These are phyloP conservation scores for Austrofundulus limnaeus DNA, from an alignment of 2,113 vertebrate genomes.

Conservation along the genomic window DNA sequence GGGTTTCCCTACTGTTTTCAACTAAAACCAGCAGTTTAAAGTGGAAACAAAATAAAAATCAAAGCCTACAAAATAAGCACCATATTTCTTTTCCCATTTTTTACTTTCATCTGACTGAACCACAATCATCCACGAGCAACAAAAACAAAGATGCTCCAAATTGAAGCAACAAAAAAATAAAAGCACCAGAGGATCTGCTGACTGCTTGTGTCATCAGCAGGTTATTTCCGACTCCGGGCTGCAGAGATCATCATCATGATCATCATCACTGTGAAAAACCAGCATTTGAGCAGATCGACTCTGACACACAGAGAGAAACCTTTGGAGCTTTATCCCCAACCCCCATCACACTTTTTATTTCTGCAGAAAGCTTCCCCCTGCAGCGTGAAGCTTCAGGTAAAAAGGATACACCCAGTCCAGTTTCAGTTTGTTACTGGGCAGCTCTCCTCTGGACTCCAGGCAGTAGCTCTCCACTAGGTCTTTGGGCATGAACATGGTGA, in stretches of 20 bases:
- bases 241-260: slow-evolving; percentile 30
- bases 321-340: too few relatives aligned
- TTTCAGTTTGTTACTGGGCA: slow-evolving; percentile 91
- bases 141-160: slow-evolving; percentile 19
- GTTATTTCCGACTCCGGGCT: slow-evolving; percentile 42
- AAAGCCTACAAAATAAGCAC: background rate
- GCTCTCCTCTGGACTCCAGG: slow-evolving; percentile 90
- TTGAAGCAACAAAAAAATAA: slow-evolving; percentile 31
- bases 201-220: slow-evolving; percentile 35
- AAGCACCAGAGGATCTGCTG: slow-evolving; percentile 49
- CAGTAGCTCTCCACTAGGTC: slow-evolving; percentile 92
- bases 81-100: slow-evolving; percentile 4
- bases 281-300: slow-evolving; percentile 42
- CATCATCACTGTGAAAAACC: slow-evolving; percentile 15
- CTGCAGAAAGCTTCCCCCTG: too few relatives aligned
- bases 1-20: too few relatives aligned
- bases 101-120: slow-evolving; percentile 12
- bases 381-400: background rate
- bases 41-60: background rate
- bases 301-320: too few relatives aligned
- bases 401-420: slow-evolving; percentile 99
- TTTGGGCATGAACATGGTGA: slow-evolving; percentile 98
- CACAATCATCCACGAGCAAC: slow-evolving; percentile 27
- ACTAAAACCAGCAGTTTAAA: too few relatives aligned
- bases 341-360: too few relatives aligned